phyloP scores from a whole-genome alignment of 1,140 invertebrate genomes.

The Lepidurus arcticus region DNA sequence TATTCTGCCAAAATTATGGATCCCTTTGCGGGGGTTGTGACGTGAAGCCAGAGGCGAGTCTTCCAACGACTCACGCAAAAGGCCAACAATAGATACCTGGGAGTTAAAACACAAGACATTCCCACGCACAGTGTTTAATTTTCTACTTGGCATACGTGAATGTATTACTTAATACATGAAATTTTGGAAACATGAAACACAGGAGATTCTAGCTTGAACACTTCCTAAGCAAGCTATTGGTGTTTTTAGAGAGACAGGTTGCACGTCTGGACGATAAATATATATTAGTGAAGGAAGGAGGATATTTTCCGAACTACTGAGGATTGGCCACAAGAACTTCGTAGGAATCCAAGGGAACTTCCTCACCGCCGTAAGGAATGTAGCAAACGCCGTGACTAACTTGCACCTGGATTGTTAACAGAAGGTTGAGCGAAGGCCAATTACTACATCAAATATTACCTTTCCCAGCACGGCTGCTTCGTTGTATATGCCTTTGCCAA shows the following conservation, averaged over 20 bases:
- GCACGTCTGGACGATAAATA: not conserved
- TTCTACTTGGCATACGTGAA: no score
- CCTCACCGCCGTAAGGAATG: constrained; percentile 54
- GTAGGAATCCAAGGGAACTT: constrained; percentile 50
- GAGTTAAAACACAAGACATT: no score
- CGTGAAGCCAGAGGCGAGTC: not conserved
- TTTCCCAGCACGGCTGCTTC: not conserved
- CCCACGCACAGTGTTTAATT: no score
- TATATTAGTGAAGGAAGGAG: not conserved
- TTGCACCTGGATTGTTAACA: constrained; percentile 43
- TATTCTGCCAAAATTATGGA: not conserved
- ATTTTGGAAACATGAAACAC: no score
- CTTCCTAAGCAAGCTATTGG: no score
- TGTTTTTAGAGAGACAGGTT: no score
- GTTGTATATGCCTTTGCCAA: not conserved
- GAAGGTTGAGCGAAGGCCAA: not conserved
- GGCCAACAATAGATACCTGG: no score
- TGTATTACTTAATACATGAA: no score
- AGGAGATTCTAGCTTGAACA: no score
- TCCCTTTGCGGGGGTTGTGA: not conserved
- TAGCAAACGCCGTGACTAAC: constrained; percentile 52
- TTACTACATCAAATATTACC: not conserved
- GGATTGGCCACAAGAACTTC: constrained; percentile 51
- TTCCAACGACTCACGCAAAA: not conserved
- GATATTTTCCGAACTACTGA: not conserved